Evolutionary conservation across 2,797 vertebrate species (phyloP), one percentile per base, ranked within the genome.

Genomic region (Atherinosoma microstoma): DNA sequence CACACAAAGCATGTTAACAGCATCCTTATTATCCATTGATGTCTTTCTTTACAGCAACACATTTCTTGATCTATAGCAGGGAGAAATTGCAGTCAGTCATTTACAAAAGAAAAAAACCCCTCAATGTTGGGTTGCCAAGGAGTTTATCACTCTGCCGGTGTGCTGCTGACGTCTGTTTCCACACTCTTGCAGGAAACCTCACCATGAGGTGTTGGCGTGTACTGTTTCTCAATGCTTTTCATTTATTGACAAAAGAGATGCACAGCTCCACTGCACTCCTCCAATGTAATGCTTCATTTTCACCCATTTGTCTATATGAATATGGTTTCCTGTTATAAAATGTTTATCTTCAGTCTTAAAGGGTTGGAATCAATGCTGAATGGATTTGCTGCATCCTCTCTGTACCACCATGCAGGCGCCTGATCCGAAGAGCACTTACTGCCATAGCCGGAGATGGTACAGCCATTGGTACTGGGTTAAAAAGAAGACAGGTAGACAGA

Each of bases 361-460:
- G 89, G 82, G 80, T 75, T 42, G 60, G 70, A 82, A 94, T 95
- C 94, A 86, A 94, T 95, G 89, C 75, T 87, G 88, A 92, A 86
- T 86, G 64, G 87, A 90, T 94, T 94, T 90, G 79, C 81, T 79
- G 76, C 84, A 89, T 90, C 83, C 86, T 89, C 75, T 36, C 67
- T 78, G 76, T 70, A 82, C 79, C 64, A 70, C 54, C 40, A 79
- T 80, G 57, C 71, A 85, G 86, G 67, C 80, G 84, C 82, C 83
- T 47, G 78, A 88, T 91, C 89, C 83, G 73, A 80, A 91, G 75
- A 93, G 88, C 65, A 79, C 80, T 89, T 92, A 83, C 76, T 85
- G 84, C 65, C 66, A 79, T 67, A 58, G 78, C 61, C 22, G 76
- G 73, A 72, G 84, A 83, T 70, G 76, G 79, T 80, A 64, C 77